phyloP scores from a whole-genome alignment of 1,140 invertebrate species.

The Lepidurus apus region DNA sequence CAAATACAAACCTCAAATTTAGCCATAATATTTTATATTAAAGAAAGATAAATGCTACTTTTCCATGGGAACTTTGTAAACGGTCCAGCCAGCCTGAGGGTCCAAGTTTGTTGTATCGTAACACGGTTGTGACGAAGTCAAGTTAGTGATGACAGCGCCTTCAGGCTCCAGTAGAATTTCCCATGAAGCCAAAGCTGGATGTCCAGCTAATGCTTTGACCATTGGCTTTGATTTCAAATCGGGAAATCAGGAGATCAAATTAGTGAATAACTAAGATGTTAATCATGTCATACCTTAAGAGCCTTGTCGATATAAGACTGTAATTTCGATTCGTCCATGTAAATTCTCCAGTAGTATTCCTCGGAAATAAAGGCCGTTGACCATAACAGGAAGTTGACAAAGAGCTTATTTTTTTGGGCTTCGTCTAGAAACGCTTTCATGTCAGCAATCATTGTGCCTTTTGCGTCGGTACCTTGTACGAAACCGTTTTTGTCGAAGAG shows the following conservation, averaged over 20 bases:
- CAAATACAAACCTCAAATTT: not conserved
- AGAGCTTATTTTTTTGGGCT: constrained; percentile 43
- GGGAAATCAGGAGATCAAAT: not conserved
- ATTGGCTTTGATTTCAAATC: constrained; percentile 39
- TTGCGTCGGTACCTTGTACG: constrained; percentile 37
- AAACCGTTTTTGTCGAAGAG: constrained; percentile 38
- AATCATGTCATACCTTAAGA: constrained; percentile 40
- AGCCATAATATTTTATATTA: not conserved
- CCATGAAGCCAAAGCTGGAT: constrained; percentile 46
- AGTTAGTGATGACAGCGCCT: constrained; percentile 42
- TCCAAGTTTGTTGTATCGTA: constrained; percentile 42
- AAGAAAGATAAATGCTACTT: constrained; percentile 24
- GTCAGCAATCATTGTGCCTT: constrained; percentile 37
- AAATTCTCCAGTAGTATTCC: constrained; percentile 29
- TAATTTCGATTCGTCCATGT: constrained; percentile 45
- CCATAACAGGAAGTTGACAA: constrained; percentile 46
- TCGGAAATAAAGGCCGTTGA: constrained; percentile 43
- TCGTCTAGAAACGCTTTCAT: constrained; percentile 37
- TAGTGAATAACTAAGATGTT: constrained; percentile 23
- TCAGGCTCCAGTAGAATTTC: constrained; percentile 48
- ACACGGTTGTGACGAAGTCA: constrained; percentile 42
- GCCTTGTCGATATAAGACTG: constrained; percentile 47
- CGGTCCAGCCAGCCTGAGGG: constrained; percentile 35
- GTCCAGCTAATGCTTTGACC: constrained; percentile 41
- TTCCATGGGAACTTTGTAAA: constrained; percentile 32